phyloP scores from a whole-genome alignment of 2,888 invertebrate genomes.

The Philonicus albiceps region DNA sequence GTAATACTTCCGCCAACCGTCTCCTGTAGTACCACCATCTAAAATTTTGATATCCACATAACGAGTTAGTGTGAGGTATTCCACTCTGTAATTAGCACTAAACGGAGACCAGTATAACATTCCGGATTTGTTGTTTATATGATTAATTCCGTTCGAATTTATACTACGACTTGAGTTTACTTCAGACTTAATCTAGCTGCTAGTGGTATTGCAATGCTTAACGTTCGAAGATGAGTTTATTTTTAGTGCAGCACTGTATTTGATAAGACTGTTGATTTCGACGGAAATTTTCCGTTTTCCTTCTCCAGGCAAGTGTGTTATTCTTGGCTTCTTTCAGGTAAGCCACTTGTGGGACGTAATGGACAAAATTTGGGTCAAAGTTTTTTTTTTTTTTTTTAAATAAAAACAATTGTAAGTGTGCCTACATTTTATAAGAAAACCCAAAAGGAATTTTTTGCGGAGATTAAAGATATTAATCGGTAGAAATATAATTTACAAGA shows the following conservation, averaged over 20 bases:
- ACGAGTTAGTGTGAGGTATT: not conserved
- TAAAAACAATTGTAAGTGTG: too few species aligned
- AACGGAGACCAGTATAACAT: not conserved
- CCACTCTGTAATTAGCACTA: not conserved
- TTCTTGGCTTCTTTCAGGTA: not conserved
- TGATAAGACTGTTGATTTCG: not conserved
- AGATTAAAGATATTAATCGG: not conserved
- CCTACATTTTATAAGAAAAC: not conserved
- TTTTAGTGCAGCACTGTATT: not conserved
- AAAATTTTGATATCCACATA: not conserved
- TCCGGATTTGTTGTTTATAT: not conserved
- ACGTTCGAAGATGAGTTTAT: constrained; percentile 7
- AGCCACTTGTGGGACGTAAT: not conserved
- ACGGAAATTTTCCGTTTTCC: not conserved
- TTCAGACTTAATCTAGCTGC: not conserved
- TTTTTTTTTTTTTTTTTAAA: too few species aligned
- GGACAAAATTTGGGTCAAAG: not conserved
- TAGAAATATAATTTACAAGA: not conserved
- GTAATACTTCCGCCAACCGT: constrained; percentile 14
- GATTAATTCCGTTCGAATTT: not conserved
- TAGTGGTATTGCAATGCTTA: not conserved
- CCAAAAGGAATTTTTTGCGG: too few species aligned
- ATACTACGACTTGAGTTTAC: not conserved
- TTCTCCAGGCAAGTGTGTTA: not conserved
- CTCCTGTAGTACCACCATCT: not conserved